These are phyloP conservation scores for Halcyon senegalensis DNA, from an alignment of 2,113 vertebrate genomes.

Conservation along the genomic window DNA sequence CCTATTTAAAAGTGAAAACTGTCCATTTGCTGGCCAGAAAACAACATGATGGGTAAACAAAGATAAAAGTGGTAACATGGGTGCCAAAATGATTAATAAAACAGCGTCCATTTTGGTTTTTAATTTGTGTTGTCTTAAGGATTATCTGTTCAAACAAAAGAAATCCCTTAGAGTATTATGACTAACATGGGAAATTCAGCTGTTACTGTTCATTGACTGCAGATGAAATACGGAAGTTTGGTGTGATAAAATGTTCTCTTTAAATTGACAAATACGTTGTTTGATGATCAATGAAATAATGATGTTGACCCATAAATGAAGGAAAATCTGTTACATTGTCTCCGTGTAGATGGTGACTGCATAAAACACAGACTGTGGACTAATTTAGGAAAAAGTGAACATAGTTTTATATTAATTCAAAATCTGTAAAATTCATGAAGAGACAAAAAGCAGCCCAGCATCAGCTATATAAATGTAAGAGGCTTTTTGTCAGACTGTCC, in stretches of 20 bases:
- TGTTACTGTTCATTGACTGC: not conserved
- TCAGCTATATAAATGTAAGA: not conserved
- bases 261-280: not conserved
- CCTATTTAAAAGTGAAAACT: not conserved
- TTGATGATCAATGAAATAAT: not conserved
- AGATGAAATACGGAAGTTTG: not conserved
- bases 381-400: not conserved
- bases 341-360: not conserved
- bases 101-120: not conserved
- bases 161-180: conserved; percentile 23
- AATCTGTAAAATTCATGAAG: not conserved
- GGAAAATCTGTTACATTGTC: not conserved
- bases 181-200: conserved; percentile 22
- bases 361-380: not conserved
- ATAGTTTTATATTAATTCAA: not conserved
- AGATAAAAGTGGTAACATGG: not conserved
- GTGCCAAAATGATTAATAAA: not conserved
- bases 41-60: not conserved
- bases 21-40: not conserved
- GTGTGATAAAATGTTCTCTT: not conserved
- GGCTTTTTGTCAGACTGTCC: not conserved
- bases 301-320: not conserved
- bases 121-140: conserved; percentile 19
- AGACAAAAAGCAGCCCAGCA: not conserved
- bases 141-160: conserved; percentile 39